These are phyloP conservation scores for Mamestra configurata DNA, from an alignment of 1,140 invertebrate species.

Conservation along the genomic window DNA sequence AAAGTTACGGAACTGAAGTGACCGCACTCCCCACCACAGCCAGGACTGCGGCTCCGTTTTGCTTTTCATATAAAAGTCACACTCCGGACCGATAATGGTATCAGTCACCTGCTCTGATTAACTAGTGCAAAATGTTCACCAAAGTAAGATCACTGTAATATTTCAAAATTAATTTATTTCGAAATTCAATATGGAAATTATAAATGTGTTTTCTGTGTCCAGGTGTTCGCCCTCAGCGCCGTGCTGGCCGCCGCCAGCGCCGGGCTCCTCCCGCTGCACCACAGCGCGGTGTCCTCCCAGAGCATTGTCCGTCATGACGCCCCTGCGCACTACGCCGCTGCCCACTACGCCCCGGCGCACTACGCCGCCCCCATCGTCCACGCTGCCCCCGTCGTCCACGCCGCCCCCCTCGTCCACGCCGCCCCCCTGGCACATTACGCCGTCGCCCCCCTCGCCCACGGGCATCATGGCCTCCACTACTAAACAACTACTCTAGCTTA, in stretches of 20 bases:
- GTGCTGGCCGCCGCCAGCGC: slow-evolving; percentile 83
- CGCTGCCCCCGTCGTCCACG: slow-evolving; percentile 79
- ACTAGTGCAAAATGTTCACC: slow-evolving; percentile 85
- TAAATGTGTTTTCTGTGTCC: slow-evolving; percentile 35
- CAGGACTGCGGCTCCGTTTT: slow-evolving; percentile 80
- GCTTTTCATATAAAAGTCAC: slow-evolving; percentile 87
- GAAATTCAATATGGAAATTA: neutral
- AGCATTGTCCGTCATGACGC: slow-evolving; percentile 85
- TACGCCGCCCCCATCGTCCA: slow-evolving; percentile 72
- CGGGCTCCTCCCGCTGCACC: slow-evolving; percentile 76
- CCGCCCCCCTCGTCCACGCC: slow-evolving; percentile 76
- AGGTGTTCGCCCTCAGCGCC: slow-evolving; percentile 81
- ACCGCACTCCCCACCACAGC: slow-evolving; percentile 80
- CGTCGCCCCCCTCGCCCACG: slow-evolving; percentile 73
- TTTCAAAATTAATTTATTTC: slow-evolving; percentile 36
- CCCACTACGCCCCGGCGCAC: slow-evolving; percentile 66
- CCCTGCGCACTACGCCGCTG: slow-evolving; percentile 75
- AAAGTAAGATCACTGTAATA: slow-evolving; percentile 77
- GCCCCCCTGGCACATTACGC: slow-evolving; percentile 78
- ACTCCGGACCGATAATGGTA: slow-evolving; percentile 77
- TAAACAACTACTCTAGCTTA: slow-evolving; percentile 72
- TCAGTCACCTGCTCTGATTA: slow-evolving; percentile 86
- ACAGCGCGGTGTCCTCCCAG: slow-evolving; percentile 84
- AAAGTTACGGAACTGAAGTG: slow-evolving; percentile 86
- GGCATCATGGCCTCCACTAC: slow-evolving; percentile 83